Conservation (phyloP, 2,113 vertebrate genomes). For the Silurus glanis region DNA sequence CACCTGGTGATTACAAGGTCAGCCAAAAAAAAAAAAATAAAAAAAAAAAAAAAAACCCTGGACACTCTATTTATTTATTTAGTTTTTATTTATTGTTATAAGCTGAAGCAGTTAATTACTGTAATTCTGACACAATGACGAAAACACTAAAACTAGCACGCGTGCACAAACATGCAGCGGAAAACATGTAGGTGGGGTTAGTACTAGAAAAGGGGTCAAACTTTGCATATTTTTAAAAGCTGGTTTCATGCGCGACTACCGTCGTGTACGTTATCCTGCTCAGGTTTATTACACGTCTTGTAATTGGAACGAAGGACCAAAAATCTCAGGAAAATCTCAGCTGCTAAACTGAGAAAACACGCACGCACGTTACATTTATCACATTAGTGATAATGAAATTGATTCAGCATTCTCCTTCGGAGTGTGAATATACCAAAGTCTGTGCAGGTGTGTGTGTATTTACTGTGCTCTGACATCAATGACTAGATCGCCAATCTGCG, state of each 20-base stretch:
- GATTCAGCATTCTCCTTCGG: background rate
- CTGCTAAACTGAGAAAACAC: background rate
- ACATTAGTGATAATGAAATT: background rate
- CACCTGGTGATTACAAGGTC: background rate
- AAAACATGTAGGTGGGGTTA: conserved; percentile 2
- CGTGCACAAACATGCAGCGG: background rate
- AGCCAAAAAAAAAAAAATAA: background rate
- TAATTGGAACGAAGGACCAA: background rate
- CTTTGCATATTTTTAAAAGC: background rate
- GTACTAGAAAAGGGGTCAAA: background rate
- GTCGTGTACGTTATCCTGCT: background rate
- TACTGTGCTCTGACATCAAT: no score
- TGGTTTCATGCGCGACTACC: background rate
- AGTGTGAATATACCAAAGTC: background rate
- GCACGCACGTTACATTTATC: background rate
- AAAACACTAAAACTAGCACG: background rate
- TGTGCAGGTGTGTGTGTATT: background rate
- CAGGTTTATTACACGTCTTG: background rate
- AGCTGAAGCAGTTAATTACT: background rate
- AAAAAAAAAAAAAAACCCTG: background rate
- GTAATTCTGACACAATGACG: background rate
- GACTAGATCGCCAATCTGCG: background rate
- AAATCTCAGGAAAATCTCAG: background rate
- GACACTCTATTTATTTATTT: no score
- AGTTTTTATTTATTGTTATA: background rate